Evolutionary conservation across 2,113 vertebrate genomes (phyloP).

Genomic region (Ariopsis seemanni): DNA sequence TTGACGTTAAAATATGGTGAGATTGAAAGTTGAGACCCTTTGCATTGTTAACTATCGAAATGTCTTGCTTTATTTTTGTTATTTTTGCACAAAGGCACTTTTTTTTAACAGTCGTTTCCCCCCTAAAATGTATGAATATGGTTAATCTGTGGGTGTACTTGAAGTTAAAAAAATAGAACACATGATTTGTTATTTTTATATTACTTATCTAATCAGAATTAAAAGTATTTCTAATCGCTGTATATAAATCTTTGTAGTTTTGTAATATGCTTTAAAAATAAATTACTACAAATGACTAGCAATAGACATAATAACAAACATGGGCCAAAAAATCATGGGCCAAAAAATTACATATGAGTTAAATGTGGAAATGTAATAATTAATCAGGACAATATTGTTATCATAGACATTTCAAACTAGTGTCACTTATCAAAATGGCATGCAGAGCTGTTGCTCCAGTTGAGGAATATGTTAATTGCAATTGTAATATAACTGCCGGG

Average conservation of each 20-base stretch:
- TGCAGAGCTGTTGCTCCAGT: background rate
- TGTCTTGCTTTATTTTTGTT: constrained; percentile 51
- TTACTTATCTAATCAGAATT: background rate
- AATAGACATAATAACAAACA: background rate
- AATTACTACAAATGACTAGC: background rate
- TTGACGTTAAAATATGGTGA: constrained; percentile 62
- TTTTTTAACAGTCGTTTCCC: constrained; percentile 9
- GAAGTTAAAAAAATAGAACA: background rate
- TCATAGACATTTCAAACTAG: background rate
- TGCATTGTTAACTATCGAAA: constrained; percentile 66
- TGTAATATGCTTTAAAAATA: background rate
- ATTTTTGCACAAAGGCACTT: constrained; percentile 47
- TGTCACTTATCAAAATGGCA: background rate
- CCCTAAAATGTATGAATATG: background rate
- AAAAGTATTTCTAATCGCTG: background rate
- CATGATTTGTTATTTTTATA: background rate
- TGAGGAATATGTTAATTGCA: background rate
- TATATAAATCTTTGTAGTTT: background rate
- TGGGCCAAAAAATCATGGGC: background rate
- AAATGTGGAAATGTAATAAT: background rate
- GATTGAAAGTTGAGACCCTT: constrained; percentile 62
- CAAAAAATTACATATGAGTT: no score
- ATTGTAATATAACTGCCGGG: background rate
- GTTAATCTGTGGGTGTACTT: background rate
- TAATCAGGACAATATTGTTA: background rate